Base-by-base conservation (phyloP, 2,113 vertebrate genomes). In the Dissostichus mawsoni region DNA sequence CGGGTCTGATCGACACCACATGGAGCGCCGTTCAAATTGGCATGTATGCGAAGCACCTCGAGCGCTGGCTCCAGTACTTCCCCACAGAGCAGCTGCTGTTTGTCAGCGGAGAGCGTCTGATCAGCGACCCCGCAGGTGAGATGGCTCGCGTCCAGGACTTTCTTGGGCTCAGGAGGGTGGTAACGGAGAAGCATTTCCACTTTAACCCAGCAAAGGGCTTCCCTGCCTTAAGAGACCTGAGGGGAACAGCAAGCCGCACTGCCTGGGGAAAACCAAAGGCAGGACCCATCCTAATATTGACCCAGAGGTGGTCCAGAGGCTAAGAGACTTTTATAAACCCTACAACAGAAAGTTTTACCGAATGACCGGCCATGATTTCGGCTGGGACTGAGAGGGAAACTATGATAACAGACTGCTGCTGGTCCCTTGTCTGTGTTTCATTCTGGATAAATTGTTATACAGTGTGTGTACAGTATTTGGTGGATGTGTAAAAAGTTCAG, bases 131-230 rank as follows among this genome's bases (percentile, higher is more conserved):
- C 0, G 97, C 98, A 0, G 96, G 96, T 0, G 96, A 99, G 91
- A 95, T 98, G 93, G 96, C 95, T 72, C 95, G 94, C 1, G 97
- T 98, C 63, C 97, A 99, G 95, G 97, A 97, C 91, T 99, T 99
- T 79, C 95, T 99, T 79, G 95, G 97, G 47, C 96, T 99, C 78
- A 95, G 96, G 91, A 94, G 95, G 90, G 96, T 97, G 86, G 95
- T 99, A 91, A 97, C 96, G 0, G 96, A 98, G 89, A 96, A 96
- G 91, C 96, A 99, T 91, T 99, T 99, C 93, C 97, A 98, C 90
- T 99, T 99, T 93, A 98, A 99, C 94, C 96, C 97, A 74, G 95
- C 97, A 81, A 99, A 99, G 95, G 98, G 98, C 44, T 99, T 99
- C 90, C 97, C 0, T 99, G 98, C 93, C 95, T 99, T 65, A 98